Evolutionary conservation across 2,888 invertebrate species (phyloP), one percentile per base, ranked within the genome.

Genomic region (Drosophila ustulata): DNA sequence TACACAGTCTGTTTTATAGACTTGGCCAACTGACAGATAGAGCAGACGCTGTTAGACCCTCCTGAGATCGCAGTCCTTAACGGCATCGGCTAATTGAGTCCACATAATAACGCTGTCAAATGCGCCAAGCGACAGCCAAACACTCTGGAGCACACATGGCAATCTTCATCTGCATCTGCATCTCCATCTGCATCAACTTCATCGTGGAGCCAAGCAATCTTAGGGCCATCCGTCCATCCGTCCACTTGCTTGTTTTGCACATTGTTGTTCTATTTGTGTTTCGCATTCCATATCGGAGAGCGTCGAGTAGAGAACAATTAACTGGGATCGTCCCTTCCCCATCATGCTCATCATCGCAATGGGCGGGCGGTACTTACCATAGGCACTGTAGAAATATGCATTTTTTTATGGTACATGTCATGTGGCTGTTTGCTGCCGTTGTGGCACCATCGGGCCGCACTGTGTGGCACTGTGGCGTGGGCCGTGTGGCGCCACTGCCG

Each of bases 251-350:
- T 79, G 66, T 71, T 73, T 80, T 85, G 88, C 82, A 78, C 75
- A 87, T 82, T 83, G 88, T 82, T 83, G 73, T 46, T 64, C 86
- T 83, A 80, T 83, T 83, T 83, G 88, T 50, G 68, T 83, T 88
- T 76, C 63, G 88, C 86, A 83, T 83, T 83, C 88, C 83, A 85
- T 78, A 82, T 79, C 67, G 46, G 75, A 66, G 58, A 66, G 66
- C 65, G 18, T 37, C 32, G 32, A 30, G 49, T 71, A 30, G 56
- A 41, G 52, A 47, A 64, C 50, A 85, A 80, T 82, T 82, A 85
- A 75, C 75, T 39, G 62, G 51, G 41, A 61, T 76, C 65, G 39
- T 11, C 39, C 32, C 55, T 45, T n/a, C 7, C 8, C 13, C 11
- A 13, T 18, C 18, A 18, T 18, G 18, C 18, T 23, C 46, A 32